Evolutionary conservation across 2,113 vertebrate genomes (phyloP).

Genomic region (Formicarius rufipectus): DNA sequence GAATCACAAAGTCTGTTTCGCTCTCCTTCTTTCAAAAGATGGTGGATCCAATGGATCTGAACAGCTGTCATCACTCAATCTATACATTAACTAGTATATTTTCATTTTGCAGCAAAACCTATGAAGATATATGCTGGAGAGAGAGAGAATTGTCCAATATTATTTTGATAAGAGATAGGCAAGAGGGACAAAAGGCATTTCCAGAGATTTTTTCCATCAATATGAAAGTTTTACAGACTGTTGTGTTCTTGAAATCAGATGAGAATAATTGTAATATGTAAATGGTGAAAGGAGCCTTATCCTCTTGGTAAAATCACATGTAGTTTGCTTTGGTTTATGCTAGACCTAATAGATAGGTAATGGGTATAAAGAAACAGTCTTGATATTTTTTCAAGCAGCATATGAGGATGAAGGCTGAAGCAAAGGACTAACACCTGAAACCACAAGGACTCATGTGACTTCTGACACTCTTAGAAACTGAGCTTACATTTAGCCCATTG

Average conservation of each 20-base stretch:
- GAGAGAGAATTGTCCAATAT: background rate
- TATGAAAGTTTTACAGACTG: background rate
- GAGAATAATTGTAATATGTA: background rate
- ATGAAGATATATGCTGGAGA: background rate
- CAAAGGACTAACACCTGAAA: background rate
- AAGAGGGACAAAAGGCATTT: background rate
- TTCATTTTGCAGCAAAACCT: background rate
- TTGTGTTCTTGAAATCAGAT: background rate
- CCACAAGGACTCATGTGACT: background rate
- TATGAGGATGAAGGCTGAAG: background rate
- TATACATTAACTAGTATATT: background rate
- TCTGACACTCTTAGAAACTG: background rate
- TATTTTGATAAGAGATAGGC: background rate
- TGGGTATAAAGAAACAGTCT: background rate
- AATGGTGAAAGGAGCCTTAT: background rate
- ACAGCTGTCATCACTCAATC: background rate
- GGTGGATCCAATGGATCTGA: background rate
- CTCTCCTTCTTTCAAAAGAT: background rate
- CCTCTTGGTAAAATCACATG: background rate
- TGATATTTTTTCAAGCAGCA: background rate
- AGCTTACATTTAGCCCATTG: background rate
- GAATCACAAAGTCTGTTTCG: background rate
- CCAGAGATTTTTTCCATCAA: background rate
- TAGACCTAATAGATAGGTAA: background rate
- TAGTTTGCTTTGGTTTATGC: background rate